Conservation (phyloP, 2,888 invertebrate genomes). For the Tiliacea citrago region DNA sequence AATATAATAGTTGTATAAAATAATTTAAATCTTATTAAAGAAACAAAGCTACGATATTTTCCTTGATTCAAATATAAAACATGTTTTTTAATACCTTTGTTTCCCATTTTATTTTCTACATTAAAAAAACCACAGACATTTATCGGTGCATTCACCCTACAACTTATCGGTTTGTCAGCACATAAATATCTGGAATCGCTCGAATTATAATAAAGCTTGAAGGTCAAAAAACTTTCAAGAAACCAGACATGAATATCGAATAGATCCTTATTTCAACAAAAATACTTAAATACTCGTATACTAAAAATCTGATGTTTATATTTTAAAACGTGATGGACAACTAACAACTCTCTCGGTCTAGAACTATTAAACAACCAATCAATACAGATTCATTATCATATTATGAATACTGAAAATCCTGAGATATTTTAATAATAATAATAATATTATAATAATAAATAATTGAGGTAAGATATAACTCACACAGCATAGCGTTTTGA, state of each 20-base stretch:
- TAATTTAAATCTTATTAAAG: neutral
- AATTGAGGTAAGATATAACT: too few relatives aligned
- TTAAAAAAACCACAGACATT: conserved; percentile 21
- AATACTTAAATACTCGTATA: neutral
- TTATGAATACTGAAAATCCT: too few relatives aligned
- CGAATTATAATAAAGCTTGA: conserved; percentile 49
- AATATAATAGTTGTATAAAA: neutral
- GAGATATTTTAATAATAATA: too few relatives aligned
- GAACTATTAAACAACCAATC: neutral
- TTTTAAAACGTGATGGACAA: neutral
- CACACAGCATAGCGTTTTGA: too few relatives aligned
- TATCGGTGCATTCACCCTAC: conserved; percentile 45
- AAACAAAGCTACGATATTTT: neutral
- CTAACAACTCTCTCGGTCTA: neutral
- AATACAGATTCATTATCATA: neutral
- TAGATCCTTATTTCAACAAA: neutral
- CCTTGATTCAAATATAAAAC: neutral
- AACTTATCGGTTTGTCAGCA: conserved; percentile 21
- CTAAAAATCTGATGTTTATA: neutral
- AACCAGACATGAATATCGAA: conserved; percentile 38
- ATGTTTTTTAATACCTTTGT: neutral
- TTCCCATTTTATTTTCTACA: conserved; percentile 20
- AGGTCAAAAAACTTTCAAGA: conserved; percentile 57
- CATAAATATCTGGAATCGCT: conserved; percentile 40
- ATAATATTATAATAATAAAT: too few relatives aligned